A percentile compares a stretch with the other conserved stretches of the same genome.
These are phyloP conservation scores for Catharus fuscescens DNA, from an alignment of 2,113 vertebrate species.

Conservation along the genomic window DNA sequence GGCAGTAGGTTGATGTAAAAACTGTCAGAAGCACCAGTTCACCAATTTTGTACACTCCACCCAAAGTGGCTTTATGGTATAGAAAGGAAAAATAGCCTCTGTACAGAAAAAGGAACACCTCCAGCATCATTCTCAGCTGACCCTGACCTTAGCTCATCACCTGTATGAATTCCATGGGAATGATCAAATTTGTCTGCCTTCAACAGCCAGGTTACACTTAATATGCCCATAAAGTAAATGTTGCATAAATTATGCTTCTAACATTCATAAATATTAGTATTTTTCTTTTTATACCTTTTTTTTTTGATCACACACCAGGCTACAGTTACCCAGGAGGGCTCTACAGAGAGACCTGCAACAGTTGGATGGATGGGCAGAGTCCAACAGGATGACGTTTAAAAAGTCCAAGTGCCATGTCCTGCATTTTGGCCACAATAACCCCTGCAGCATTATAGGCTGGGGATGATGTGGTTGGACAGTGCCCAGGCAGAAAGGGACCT, in stretches of 20 bases:
- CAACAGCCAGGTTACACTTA: neutral
- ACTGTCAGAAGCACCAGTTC: neutral
- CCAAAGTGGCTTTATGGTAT: neutral
- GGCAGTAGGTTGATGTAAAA: neutral
- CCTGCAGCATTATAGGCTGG: too few species aligned
- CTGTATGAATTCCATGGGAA: neutral
- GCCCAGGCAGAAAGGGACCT: too few species aligned
- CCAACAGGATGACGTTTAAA: too few species aligned
- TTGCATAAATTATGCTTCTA: neutral
- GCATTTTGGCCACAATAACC: too few species aligned
- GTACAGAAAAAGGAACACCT: neutral
- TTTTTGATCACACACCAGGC: neutral
- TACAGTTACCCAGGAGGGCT: neutral
- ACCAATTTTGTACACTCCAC: neutral
- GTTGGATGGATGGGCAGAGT: too few species aligned
- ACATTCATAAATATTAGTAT: neutral
- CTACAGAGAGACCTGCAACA: too few species aligned
- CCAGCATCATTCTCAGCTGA: neutral
- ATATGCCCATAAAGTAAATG: neutral
- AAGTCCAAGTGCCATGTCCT: too few species aligned
- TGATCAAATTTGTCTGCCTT: neutral
- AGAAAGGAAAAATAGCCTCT: neutral
- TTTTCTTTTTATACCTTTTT: neutral
- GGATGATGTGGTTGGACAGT: too few species aligned
- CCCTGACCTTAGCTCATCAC: neutral